Percentiles rank a stretch among this genome's conserved stretches.
Evolutionary conservation across 2,113 vertebrate genomes (phyloP).

Genomic region (Patagioenas fasciata): DNA sequence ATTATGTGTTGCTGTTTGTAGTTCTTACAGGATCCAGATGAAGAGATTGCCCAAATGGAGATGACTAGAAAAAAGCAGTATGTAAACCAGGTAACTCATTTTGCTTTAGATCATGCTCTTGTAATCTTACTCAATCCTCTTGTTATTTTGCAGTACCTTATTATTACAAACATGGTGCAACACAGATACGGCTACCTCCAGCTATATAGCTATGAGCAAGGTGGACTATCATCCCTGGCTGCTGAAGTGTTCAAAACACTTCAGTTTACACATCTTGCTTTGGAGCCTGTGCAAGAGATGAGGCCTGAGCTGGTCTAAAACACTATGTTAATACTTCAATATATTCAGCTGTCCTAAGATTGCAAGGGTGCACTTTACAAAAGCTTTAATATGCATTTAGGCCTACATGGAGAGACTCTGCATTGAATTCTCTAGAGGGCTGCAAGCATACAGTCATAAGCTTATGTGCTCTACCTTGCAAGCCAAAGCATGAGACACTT

Average conservation of each 20-base stretch:
- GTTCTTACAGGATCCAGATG: conserved; percentile 91
- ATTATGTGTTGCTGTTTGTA: conserved; percentile 27
- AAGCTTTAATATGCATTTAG: neutral
- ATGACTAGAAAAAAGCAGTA: conserved; percentile 80
- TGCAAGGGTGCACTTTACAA: neutral
- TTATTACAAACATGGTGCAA: rapidly evolving
- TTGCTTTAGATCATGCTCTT: neutral
- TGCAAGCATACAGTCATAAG: neutral
- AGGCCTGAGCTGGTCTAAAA: neutral
- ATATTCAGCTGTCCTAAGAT: neutral
- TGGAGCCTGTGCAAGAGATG: neutral
- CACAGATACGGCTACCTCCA: rapidly evolving
- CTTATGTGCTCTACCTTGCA: neutral
- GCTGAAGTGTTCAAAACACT: neutral
- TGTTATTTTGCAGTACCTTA: neutral
- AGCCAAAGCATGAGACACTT: neutral
- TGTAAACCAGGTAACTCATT: conserved; percentile 75
- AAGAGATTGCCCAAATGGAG: conserved; percentile 79
- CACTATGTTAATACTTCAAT: rapidly evolving
- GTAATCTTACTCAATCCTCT: rapidly evolving
- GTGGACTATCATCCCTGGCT: neutral
- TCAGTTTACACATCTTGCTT: neutral
- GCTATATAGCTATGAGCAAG: rapidly evolving
- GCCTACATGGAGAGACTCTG: neutral
- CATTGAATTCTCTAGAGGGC: neutral